phyloP scores from a whole-genome alignment of 64 coral and sea anemone genomes.

The Trachythela sp. region DNA sequence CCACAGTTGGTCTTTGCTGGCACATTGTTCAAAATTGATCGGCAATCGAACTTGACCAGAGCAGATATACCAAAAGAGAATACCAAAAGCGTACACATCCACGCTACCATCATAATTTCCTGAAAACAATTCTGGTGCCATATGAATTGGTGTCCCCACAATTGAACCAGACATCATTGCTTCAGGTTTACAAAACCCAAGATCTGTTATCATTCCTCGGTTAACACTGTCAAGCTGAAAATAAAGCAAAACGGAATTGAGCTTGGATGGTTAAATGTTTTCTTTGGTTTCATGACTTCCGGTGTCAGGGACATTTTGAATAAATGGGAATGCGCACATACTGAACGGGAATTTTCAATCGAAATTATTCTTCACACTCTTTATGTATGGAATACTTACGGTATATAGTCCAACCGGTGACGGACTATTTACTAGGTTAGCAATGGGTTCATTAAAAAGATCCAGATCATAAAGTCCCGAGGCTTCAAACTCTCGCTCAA shows the following conservation, averaged over 20 bases:
- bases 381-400: no score
- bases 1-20: slow-evolving; percentile 96
- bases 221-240: slow-evolving; percentile 76
- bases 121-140: slow-evolving; percentile 98
- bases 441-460: no score
- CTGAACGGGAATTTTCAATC: no score
- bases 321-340: no score
- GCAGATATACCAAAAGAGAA: slow-evolving; percentile 97
- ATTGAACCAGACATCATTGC: slow-evolving; percentile 99
- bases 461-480: no score
- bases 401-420: no score
- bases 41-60: slow-evolving; percentile 83
- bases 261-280: not conserved
- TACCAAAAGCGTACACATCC: slow-evolving; percentile 95
- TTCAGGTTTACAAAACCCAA: slow-evolving; percentile 96
- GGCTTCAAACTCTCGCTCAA: no score
- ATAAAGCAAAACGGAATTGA: not conserved
- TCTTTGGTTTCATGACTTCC: no score
- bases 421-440: no score
- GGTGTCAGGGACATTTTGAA: no score
- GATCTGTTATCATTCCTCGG: slow-evolving; percentile 85
- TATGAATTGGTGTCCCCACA: slow-evolving; percentile 93
- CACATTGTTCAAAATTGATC: slow-evolving; percentile 87
- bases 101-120: slow-evolving; percentile 99
- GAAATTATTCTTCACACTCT: no score